These are phyloP conservation scores for Sebastes trivittatus DNA, from an alignment of 2,797 vertebrate genomes.

Conservation along the genomic window DNA sequence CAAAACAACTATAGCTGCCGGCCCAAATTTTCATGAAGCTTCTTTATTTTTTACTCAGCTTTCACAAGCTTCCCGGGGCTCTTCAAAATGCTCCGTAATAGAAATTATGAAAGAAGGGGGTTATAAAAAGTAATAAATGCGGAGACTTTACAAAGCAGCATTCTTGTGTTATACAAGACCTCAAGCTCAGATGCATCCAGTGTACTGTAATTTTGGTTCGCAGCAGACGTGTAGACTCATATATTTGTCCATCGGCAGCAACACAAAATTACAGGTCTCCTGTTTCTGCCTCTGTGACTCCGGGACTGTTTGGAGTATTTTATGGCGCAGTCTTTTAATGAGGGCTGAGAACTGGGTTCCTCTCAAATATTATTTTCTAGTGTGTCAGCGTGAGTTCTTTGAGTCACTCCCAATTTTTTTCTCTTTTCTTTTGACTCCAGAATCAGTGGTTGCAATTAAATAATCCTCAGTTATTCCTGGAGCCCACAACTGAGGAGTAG, in stretches of 20 bases:
- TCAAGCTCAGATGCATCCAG: constrained; percentile 48
- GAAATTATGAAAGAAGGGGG: constrained; percentile 49
- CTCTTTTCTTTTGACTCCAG: background rate
- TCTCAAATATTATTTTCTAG: constrained; percentile 62
- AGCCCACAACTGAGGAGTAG: constrained; percentile 13
- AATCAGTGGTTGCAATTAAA: constrained; percentile 37
- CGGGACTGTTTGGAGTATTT: constrained; percentile 63
- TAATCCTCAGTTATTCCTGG: constrained; percentile 22
- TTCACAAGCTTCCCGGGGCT: constrained; percentile 30
- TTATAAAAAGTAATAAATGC: constrained; percentile 65
- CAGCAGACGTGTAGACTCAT: constrained; percentile 71
- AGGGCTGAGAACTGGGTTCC: constrained; percentile 55
- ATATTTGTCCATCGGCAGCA: constrained; percentile 77
- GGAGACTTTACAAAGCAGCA: constrained; percentile 43
- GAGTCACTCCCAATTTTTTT: constrained; percentile 20
- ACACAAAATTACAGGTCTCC: constrained; percentile 76
- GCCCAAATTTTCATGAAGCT: background rate
- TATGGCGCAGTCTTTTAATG: constrained; percentile 65
- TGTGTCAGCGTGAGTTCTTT: constrained; percentile 50
- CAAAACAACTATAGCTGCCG: constrained; percentile 18
- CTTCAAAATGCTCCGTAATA: constrained; percentile 36
- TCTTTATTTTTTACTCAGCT: constrained; percentile 14
- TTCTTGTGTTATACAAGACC: constrained; percentile 65
- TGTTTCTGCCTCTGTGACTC: constrained; percentile 39
- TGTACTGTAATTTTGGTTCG: constrained; percentile 76